Evolutionary conservation across 2,888 invertebrate genomes (phyloP).

Genomic region (Crepidodera aurea): DNA sequence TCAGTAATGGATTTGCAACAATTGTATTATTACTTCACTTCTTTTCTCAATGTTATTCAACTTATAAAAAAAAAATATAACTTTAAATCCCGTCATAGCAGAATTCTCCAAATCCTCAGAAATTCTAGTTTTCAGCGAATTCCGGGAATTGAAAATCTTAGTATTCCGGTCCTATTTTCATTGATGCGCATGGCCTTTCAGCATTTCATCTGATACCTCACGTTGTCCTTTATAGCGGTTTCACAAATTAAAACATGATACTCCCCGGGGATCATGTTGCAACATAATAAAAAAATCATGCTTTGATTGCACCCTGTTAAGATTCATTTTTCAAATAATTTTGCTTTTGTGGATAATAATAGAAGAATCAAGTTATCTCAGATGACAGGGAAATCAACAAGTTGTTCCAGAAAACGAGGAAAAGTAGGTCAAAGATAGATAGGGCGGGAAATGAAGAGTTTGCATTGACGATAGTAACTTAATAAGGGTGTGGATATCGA

Average conservation of each 20-base stretch:
- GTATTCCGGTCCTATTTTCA: constrained; percentile 8
- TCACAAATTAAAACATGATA: constrained; percentile 4
- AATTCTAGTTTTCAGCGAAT: no score
- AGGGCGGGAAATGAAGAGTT: neutral
- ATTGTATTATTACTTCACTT: no score
- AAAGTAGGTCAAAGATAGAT: constrained; percentile 10
- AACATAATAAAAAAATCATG: no score
- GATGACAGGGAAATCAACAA: constrained; percentile 1
- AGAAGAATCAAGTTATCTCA: no score
- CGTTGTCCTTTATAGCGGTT: constrained; percentile 7
- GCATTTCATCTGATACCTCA: constrained; percentile 17
- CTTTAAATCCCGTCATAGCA: no score
- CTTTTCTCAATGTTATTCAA: no score
- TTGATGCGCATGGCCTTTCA: constrained; percentile 6
- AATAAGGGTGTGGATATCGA: neutral
- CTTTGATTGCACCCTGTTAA: no score
- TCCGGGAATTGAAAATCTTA: neutral
- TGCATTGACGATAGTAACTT: neutral
- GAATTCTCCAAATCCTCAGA: no score
- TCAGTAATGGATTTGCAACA: no score
- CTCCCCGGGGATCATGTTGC: neutral
- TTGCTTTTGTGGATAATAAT: no score
- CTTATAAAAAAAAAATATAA: no score
- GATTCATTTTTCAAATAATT: no score
- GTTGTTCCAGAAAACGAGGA: neutral